phyloP scores from a whole-genome alignment of 2,888 invertebrate genomes.

The Crepidodera aurea region DNA sequence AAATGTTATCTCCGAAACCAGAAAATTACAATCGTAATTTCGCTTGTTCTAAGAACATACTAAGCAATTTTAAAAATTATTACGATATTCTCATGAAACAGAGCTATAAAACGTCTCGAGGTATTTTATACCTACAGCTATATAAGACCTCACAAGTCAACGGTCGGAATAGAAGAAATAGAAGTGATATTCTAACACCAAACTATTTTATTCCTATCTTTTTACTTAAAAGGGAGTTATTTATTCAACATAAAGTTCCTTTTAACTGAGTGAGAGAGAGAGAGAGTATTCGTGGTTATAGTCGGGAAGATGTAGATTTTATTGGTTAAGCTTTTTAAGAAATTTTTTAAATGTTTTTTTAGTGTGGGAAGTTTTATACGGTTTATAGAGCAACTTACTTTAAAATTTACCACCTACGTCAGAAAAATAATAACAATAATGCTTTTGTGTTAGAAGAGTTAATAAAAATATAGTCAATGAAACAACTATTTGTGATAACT shows the following conservation, averaged over 20 bases:
- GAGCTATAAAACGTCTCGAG: constrained; percentile 9
- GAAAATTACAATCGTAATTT: constrained; percentile 5
- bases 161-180: constrained; percentile 14
- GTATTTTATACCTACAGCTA: constrained; percentile 9
- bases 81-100: not conserved
- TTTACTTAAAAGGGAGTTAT: constrained; percentile 33
- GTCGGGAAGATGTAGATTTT: too few relatives aligned
- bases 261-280: constrained; percentile 33
- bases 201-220: constrained; percentile 35
- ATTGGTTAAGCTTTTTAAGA: too few relatives aligned
- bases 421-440: too few relatives aligned
- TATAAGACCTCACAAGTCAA: constrained; percentile 31
- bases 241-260: constrained; percentile 32
- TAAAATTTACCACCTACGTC: too few relatives aligned
- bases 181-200: constrained; percentile 30
- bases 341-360: too few relatives aligned
- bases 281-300: too few relatives aligned
- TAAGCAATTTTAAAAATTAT: not conserved
- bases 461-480: too few relatives aligned
- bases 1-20: not conserved
- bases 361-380: too few relatives aligned
- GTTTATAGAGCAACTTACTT: not conserved
- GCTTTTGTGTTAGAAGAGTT: too few relatives aligned
- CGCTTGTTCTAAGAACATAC: not conserved
- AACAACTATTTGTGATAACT: too few relatives aligned